Conservation (phyloP, 2,888 invertebrate species). For the Aradus depressus region DNA sequence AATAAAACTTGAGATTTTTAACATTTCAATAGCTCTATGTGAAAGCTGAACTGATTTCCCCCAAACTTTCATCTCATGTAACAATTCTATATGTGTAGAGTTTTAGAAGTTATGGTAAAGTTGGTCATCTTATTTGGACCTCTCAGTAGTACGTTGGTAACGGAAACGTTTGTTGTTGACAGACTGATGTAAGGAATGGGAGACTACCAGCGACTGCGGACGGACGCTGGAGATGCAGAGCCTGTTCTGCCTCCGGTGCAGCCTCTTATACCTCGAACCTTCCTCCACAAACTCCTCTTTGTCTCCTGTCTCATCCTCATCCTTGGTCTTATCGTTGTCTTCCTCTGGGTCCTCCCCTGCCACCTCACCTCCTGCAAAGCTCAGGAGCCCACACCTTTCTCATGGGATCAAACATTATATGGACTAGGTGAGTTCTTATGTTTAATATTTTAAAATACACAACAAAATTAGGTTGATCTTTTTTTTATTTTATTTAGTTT, state of each 20-base stretch:
- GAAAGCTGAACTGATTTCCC: no score
- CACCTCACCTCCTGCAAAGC: constrained; percentile 53
- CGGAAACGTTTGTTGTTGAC: background rate
- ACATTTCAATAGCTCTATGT: no score
- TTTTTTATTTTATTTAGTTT: background rate
- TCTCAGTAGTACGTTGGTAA: no score
- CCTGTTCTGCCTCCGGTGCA: constrained; percentile 14
- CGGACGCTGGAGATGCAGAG: constrained; percentile 25
- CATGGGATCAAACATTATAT: constrained; percentile 38
- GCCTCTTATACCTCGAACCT: constrained; percentile 45
- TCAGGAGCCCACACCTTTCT: constrained; percentile 32
- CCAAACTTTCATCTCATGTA: no score
- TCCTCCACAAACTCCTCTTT: constrained; percentile 54
- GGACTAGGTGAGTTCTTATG: constrained; percentile 36
- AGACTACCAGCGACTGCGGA: constrained; percentile 29
- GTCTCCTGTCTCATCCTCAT: constrained; percentile 59
- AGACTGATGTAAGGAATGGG: constrained; percentile 20
- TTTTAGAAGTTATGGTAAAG: background rate
- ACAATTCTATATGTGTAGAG: background rate
- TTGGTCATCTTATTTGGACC: background rate
- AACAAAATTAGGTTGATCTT: no score
- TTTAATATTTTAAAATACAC: background rate
- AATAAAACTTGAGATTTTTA: no score
- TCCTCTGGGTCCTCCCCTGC: constrained; percentile 66
- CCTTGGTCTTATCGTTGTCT: constrained; percentile 57